Base-by-base conservation (phyloP, 2,797 vertebrate genomes). In the Streptopelia turtur region DNA sequence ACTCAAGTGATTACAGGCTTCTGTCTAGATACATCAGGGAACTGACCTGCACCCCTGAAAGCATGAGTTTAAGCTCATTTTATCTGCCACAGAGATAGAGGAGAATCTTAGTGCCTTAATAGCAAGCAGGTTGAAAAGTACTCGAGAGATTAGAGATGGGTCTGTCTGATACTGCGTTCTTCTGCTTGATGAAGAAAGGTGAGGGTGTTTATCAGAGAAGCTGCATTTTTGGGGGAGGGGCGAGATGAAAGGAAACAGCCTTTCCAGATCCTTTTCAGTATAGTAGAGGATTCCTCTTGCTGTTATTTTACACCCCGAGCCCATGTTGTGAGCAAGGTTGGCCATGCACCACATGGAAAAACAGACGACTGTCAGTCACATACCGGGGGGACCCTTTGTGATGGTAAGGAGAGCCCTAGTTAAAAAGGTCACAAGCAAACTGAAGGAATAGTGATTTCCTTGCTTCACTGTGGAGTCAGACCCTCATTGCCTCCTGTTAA, bases 41-140 rank as follows among this genome's bases (percentile, higher is more conserved):
- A 82, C 72, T 74, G 93, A 95, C 93, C 95, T 96, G 65, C 39
- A 83, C 71, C 76, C 30, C 79, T 92, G 89, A 95, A 93, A 94
- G 33, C 17, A 3, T 86, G 94, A 94, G 76, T 83, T 75, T 39
- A 45, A 61, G 76, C 78, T 97, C 70, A 24, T 88, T 95, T 91
- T 84, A 18, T 79, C 83, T 94, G 84, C 91, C 83, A 89, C 63
- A 63, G 20, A 84, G 66, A 75, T 4, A 56, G 81, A 91, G 60
- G 16, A 76, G 74, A 96, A 56, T 61, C 53, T 69, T 60, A 30
- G 65, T 77, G 95, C 89, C 72, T 68, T 70, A 21, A n/a, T 17
- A 49, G 56, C 83, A 93, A 90, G 74, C 63, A 72, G 89, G 89
- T 50, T 89, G 80, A 91, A 88, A 93, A 49, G 56, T 90, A 77